Evolutionary conservation across 2,888 invertebrate genomes (phyloP).

Genomic region (Alentia gelatinosa): DNA sequence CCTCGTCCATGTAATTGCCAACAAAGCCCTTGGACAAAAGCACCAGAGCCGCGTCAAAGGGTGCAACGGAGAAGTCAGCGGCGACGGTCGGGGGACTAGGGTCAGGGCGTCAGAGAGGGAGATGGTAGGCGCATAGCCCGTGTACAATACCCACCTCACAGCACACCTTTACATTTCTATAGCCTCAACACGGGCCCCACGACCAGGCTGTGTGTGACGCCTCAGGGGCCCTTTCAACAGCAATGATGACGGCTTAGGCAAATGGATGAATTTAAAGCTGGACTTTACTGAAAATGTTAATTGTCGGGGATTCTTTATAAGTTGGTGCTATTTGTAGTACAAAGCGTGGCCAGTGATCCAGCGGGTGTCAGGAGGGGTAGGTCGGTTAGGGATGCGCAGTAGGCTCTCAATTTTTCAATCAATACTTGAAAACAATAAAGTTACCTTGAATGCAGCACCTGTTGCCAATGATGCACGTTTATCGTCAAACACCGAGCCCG

Average conservation of each 20-base stretch:
- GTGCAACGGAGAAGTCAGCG: not conserved
- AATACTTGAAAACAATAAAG: no score
- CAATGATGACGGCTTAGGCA: not conserved
- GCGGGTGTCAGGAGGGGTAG: no score
- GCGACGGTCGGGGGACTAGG: not conserved
- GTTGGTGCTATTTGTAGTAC: no score
- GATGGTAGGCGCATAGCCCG: not conserved
- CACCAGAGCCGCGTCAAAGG: not conserved
- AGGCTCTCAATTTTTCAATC: no score
- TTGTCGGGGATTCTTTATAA: no score
- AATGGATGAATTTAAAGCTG: not conserved
- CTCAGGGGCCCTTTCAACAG: not conserved
- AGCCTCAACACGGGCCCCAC: not conserved
- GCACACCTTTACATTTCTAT: not conserved
- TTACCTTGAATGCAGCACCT: no score
- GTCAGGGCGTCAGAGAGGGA: not conserved
- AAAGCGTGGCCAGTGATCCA: no score
- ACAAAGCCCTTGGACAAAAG: conserved; percentile 14
- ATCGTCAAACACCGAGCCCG: no score
- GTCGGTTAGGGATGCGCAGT: no score
- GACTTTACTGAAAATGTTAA: not conserved
- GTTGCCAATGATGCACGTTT: no score
- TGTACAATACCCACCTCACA: not conserved
- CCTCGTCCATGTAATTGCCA: not conserved
- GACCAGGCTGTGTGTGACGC: not conserved